phyloP scores from a whole-genome alignment of 92 coral and sea anemone species.

The Zoanthus solanderi region DNA sequence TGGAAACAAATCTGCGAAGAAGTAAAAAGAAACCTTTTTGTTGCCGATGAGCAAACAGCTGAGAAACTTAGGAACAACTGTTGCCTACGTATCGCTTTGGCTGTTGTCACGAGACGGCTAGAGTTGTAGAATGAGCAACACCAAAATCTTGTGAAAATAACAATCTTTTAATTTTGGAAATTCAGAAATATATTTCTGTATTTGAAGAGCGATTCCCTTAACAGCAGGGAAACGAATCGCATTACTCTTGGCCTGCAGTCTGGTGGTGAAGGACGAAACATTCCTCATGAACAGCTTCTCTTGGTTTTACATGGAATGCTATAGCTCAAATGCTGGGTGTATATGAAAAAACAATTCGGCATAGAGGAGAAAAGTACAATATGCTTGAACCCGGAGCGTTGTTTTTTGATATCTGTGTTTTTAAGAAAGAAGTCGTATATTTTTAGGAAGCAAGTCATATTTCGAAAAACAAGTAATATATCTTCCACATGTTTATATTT shows the following conservation, averaged over 20 bases:
- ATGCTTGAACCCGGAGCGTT: slow-evolving; percentile 9
- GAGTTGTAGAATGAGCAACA: slow-evolving; percentile 7
- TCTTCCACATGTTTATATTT: too few relatives aligned
- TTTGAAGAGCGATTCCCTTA: slow-evolving; percentile 60
- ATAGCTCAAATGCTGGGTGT: slow-evolving; percentile 53
- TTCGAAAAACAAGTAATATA: too few relatives aligned
- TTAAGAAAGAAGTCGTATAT: too few relatives aligned
- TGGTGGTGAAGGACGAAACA: slow-evolving; percentile 30
- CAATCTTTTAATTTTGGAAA: slow-evolving; percentile 41
- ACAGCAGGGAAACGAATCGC: slow-evolving; percentile 14
- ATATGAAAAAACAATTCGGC: slow-evolving; percentile 49
- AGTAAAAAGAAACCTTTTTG: slow-evolving; percentile 48
- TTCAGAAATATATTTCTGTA: slow-evolving; percentile 45
- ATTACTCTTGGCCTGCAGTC: slow-evolving; percentile 57
- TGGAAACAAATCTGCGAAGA: slow-evolving; percentile 55
- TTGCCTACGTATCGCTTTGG: slow-evolving; percentile 27
- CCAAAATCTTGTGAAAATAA: not conserved
- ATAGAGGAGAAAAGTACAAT: slow-evolving; percentile 26
- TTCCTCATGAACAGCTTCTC: slow-evolving; percentile 65
- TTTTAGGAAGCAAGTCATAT: too few relatives aligned
- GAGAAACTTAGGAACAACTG: slow-evolving; percentile 45
- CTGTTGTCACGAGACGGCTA: slow-evolving; percentile 28
- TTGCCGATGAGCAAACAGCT: slow-evolving; percentile 30
- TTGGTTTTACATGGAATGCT: slow-evolving; percentile 48
- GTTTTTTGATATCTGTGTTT: slow-evolving; percentile 58